Conservation (phyloP, 2,888 invertebrate species). For the Drosophila cracens region DNA sequence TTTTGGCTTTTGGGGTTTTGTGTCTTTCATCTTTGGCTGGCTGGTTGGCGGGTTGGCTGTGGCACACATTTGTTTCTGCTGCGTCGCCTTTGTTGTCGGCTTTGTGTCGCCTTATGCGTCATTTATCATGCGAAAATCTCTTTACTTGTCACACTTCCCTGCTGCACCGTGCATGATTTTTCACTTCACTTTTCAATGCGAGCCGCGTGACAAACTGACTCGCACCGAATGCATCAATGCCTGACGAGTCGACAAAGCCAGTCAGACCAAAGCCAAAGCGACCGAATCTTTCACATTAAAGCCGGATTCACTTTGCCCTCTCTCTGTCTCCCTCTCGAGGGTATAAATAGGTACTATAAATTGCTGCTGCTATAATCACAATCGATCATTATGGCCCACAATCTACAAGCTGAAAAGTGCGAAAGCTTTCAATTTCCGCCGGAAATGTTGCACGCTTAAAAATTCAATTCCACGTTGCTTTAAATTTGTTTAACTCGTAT, state of each 20-base stretch:
- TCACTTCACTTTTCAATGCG: conserved; percentile 69
- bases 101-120: conserved; percentile 72
- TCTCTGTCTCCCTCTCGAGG: background rate
- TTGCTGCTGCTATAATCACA: conserved; percentile 3
- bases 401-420: conserved; percentile 11
- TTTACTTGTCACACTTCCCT: conserved; percentile 65
- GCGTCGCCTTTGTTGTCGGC: conserved; percentile 56
- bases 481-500: background rate
- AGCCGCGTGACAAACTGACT: conserved; percentile 56
- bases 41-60: conserved; percentile 25
- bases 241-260: conserved; percentile 50
- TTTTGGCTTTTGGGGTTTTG: conserved; percentile 12
- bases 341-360: conserved; percentile 25
- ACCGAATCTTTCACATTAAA: background rate
- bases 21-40: conserved; percentile 38
- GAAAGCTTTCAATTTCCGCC: conserved; percentile 44
- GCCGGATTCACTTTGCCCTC: background rate
- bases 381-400: conserved; percentile 5
- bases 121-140: conserved; percentile 73
- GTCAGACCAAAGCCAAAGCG: conserved; percentile 37
- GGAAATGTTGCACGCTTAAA: conserved; percentile 31
- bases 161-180: conserved; percentile 64
- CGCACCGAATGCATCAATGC: conserved; percentile 61
- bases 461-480: conserved; percentile 9
- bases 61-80: conserved; percentile 65